Evolutionary conservation across 2,797 vertebrate species (phyloP).

Genomic region (Scyliorhinus canicula): DNA sequence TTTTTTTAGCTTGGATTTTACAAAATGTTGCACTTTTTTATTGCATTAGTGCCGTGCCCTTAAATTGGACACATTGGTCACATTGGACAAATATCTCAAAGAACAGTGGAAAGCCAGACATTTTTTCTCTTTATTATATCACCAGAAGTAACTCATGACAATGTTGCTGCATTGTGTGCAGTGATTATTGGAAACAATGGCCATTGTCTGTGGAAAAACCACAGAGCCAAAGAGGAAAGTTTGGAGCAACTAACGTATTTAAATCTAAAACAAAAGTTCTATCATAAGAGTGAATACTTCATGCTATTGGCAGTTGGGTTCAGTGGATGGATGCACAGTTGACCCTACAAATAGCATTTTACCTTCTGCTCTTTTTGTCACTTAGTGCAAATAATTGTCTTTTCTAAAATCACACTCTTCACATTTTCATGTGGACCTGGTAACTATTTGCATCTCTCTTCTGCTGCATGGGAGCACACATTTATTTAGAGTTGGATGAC

Average conservation of each 20-base stretch:
- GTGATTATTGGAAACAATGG: not conserved
- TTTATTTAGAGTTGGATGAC: not conserved
- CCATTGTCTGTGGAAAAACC: not conserved
- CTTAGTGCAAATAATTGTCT: not conserved
- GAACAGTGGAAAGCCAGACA: not conserved
- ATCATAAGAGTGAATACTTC: not conserved
- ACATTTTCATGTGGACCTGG: not conserved
- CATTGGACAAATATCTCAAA: slow-evolving; percentile 1
- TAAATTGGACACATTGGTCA: slow-evolving; percentile 16
- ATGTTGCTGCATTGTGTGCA: not conserved
- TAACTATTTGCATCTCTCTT: not conserved
- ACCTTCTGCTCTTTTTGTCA: not conserved
- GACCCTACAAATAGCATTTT: not conserved
- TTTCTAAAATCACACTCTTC: not conserved
- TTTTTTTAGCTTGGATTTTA: not conserved
- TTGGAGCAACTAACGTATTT: not conserved
- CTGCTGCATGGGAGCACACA: not conserved
- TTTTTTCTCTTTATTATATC: slow-evolving; percentile 6
- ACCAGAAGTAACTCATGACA: not conserved
- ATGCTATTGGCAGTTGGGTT: not conserved
- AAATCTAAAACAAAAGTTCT: not conserved
- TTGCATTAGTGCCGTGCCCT: not conserved
- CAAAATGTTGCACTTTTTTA: not conserved
- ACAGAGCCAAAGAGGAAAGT: not conserved
- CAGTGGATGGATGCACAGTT: not conserved